Base-by-base conservation (phyloP, 2,888 invertebrate species). In the Xanthia icteritia region DNA sequence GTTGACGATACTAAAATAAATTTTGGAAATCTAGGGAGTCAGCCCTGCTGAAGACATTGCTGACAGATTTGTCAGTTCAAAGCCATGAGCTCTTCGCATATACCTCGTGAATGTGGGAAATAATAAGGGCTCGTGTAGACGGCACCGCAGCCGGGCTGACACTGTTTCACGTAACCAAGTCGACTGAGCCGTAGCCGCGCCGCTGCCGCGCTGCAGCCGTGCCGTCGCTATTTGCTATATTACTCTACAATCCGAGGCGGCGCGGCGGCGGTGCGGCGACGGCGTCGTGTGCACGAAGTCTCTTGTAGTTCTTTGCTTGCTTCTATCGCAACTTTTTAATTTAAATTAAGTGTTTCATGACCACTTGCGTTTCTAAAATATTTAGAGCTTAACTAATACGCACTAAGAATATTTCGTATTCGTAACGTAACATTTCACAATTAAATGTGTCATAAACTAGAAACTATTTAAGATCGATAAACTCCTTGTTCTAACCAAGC, bases 351-450 rank as follows among this genome's bases (percentile, higher is more conserved):
- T 66, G 45, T 51, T 67, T 67, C 67, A 67, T 54, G 56, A 56
- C 31, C 48, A 51, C 2, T 64, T 74, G 63, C 56, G 27, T 68
- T 64, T 64, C 27, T 64, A 68, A 81, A 74, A 68, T 81, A 79
- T 81, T 63, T 81, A 75, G 67, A 79, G 75, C 74, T 70, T 63
- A 67, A 81, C 66, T 77, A 81, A 81, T 63, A 76, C n/a, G 39
- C 65, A 81, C 54, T 39, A 61, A 36, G 5, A 9, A 48, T 54
- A n/a, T 70, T 71, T 48, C 31, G 78, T 45, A 51, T 58, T 65
- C 27, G 11, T 61, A 13, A 68, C 42, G 54, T 63, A 36, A 78
- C 9, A 66, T 76, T 80, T 70, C 60, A 60, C 60, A 80, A 80
- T 75, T 45, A 23, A 39, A 51, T 68, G 23, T 58, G 65, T 20